A percentile compares a stretch with the other conserved stretches of the same genome.
These are phyloP conservation scores for Druceiella hillmani DNA, from an alignment of 2,888 invertebrate species.

Conservation along the genomic window DNA sequence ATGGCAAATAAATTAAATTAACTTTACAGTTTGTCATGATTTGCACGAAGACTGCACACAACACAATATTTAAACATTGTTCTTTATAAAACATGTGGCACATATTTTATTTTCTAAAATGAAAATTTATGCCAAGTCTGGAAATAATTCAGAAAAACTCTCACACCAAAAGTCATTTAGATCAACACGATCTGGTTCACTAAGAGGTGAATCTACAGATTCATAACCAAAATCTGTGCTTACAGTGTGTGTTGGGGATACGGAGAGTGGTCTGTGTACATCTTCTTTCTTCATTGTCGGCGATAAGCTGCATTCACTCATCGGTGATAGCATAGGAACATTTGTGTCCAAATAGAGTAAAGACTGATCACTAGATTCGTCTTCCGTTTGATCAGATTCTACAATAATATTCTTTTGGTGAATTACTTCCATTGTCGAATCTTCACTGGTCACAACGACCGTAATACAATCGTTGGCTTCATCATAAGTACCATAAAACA, in stretches of 20 bases:
- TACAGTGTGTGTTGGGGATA: constrained; percentile 42
- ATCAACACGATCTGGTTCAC: constrained; percentile 41
- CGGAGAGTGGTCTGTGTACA: constrained; percentile 30
- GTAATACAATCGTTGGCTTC: constrained; percentile 69
- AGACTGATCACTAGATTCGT: neutral
- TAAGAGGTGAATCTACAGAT: constrained; percentile 45
- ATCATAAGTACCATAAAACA: constrained; percentile 67
- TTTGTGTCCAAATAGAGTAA: constrained; percentile 4
- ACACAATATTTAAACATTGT: no score
- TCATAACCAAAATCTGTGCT: constrained; percentile 47
- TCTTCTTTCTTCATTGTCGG: constrained; percentile 36
- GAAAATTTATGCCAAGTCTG: constrained; percentile 62
- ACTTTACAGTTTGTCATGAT: no score
- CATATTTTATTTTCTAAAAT: no score
- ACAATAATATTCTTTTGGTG: constrained; percentile 30
- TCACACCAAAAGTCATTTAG: constrained; percentile 67
- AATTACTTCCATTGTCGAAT: constrained; percentile 45
- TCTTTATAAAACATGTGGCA: no score
- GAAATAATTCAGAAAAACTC: constrained; percentile 73
- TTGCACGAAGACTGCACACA: no score
- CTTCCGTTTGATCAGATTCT: constrained; percentile 30
- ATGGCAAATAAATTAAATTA: no score
- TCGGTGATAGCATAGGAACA: constrained; percentile 36
- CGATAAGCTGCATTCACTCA: constrained; percentile 34
- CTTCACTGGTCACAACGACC: constrained; percentile 61